Percentiles rank a stretch among this genome's conserved stretches.
These are phyloP conservation scores for Pluvianellus socialis DNA, from an alignment of 2,113 vertebrate species.

Conservation along the genomic window DNA sequence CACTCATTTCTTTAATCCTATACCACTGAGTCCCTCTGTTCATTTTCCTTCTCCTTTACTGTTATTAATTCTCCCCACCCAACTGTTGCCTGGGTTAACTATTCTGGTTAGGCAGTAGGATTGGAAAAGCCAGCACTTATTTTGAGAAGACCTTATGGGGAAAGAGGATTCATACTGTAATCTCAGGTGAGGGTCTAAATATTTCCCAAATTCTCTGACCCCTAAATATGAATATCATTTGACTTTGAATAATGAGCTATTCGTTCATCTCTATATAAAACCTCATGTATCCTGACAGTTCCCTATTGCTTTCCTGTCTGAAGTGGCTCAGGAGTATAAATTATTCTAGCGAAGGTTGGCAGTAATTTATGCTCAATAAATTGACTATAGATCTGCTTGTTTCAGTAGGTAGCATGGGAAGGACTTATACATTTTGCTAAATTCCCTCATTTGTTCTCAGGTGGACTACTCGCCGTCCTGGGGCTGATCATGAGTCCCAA, in stretches of 20 bases:
- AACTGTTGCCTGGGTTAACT: conserved; percentile 60
- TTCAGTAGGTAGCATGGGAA: conserved; percentile 64
- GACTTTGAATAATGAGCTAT: conserved; percentile 72
- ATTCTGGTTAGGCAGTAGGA: conserved; percentile 22
- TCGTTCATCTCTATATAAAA: conserved; percentile 71
- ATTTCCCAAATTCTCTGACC: conserved; percentile 73
- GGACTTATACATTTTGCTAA: conserved; percentile 53
- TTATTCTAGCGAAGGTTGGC: conserved; percentile 66
- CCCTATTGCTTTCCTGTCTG: conserved; percentile 69
- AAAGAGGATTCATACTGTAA: conserved; percentile 56
- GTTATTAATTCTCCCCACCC: conserved; percentile 55
- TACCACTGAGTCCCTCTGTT: conserved; percentile 21
- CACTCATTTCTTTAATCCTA: conserved; percentile 10
- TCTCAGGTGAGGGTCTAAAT: conserved; percentile 63
- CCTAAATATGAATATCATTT: conserved; percentile 72
- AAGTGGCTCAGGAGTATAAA: conserved; percentile 71
- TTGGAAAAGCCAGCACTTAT: conserved; percentile 61
- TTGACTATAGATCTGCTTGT: conserved; percentile 71
- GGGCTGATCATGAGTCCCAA: neutral
- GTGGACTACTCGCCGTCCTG: neutral
- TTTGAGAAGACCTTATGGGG: conserved; percentile 56
- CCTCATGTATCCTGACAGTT: conserved; percentile 70
- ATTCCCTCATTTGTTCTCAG: conserved; percentile 49
- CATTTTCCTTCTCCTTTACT: conserved; percentile 24
- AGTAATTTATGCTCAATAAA: conserved; percentile 74